Conservation (phyloP, 2,113 vertebrate genomes). For the Cyprinus carpio region DNA sequence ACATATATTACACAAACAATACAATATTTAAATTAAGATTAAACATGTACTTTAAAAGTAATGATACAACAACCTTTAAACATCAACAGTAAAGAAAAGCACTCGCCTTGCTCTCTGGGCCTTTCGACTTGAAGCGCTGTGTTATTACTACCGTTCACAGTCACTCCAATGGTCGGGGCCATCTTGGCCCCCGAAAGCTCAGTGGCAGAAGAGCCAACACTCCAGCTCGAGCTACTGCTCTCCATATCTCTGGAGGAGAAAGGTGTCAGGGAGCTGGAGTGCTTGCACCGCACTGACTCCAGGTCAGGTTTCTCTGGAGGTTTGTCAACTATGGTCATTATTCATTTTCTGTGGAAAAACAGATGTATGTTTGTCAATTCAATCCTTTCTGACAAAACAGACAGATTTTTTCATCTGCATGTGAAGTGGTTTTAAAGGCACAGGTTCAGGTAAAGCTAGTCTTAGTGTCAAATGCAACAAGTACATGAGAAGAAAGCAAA, state of each 20-base stretch:
- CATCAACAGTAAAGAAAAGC: neutral
- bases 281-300: conserved; percentile 83
- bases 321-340: conserved; percentile 98
- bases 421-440: neutral
- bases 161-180: conserved; percentile 85
- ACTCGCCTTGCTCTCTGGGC: conserved; percentile 85
- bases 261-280: conserved; percentile 79
- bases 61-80: neutral
- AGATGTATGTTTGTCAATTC: neutral
- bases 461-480: neutral
- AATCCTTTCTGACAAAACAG: neutral
- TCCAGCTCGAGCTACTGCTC: conserved; percentile 83
- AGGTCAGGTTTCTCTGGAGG: conserved; percentile 87
- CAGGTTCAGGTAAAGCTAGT: neutral
- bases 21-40: no score
- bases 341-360: conserved; percentile 84
- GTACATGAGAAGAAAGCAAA: conserved; percentile 3
- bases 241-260: conserved; percentile 89
- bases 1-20: neutral
- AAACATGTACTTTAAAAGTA: neutral
- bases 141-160: conserved; percentile 80
- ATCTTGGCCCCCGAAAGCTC: conserved; percentile 84
- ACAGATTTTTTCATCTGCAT: neutral
- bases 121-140: conserved; percentile 79
- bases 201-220: conserved; percentile 77